Conservation (phyloP, 2,113 vertebrate species). For the Fulmarus glacialis region DNA sequence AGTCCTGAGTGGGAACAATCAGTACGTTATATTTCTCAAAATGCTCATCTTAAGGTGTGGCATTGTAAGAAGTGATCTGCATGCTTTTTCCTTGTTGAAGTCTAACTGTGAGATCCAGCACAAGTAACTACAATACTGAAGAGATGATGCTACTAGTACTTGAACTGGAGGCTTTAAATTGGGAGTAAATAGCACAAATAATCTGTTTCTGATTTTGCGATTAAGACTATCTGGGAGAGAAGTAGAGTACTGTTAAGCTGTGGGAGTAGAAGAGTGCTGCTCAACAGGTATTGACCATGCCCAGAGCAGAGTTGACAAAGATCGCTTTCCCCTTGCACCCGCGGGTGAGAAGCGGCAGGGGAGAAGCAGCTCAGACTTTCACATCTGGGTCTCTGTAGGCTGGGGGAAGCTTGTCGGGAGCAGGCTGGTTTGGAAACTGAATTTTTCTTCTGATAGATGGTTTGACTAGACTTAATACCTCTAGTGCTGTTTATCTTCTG, state of each 20-base stretch:
- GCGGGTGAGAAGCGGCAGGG: rapidly evolving
- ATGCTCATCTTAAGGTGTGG: background rate
- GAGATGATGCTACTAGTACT: background rate
- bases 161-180: background rate
- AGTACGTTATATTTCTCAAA: background rate
- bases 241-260: background rate
- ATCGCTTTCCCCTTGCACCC: background rate
- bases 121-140: background rate
- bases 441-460: background rate
- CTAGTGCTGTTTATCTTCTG: background rate
- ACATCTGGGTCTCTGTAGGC: background rate
- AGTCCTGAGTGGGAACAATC: background rate
- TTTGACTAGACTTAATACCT: background rate
- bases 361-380: background rate
- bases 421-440: background rate
- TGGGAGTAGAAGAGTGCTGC: background rate
- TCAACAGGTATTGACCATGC: background rate
- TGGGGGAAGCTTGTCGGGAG: background rate
- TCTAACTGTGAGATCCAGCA: background rate
- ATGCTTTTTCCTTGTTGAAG: background rate
- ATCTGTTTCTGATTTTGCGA: background rate
- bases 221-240: background rate
- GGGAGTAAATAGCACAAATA: background rate
- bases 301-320: background rate
- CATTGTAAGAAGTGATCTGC: background rate